These are phyloP conservation scores for Drosophila pachea DNA, from an alignment of 1,140 invertebrate species.

Conservation along the genomic window DNA sequence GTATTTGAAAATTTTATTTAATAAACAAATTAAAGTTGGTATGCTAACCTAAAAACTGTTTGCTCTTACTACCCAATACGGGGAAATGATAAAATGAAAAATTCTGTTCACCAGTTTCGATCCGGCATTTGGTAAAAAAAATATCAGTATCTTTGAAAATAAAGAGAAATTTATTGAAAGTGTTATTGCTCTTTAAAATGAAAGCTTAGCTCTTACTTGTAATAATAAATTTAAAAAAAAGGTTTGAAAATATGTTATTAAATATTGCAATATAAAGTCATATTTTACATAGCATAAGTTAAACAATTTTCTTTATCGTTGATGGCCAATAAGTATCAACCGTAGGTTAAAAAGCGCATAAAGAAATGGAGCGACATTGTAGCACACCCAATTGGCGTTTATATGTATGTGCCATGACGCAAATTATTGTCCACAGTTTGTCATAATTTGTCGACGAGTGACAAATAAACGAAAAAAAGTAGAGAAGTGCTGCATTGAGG, in stretches of 20 bases:
- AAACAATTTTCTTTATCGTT: slow-evolving; percentile 32
- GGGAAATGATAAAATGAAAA: too few relatives aligned
- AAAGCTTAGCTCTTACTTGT: too few relatives aligned
- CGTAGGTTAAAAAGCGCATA: slow-evolving; percentile 61
- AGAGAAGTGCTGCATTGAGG: slow-evolving; percentile 1
- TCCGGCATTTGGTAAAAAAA: too few relatives aligned
- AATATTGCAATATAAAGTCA: background rate
- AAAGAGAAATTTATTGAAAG: too few relatives aligned
- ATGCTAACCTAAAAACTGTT: too few relatives aligned
- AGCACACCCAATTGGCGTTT: slow-evolving; percentile 15
- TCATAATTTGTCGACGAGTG: slow-evolving; percentile 60
- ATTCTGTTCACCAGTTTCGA: too few relatives aligned
- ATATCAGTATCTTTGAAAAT: too few relatives aligned
- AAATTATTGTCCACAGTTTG: slow-evolving; percentile 53
- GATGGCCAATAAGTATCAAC: slow-evolving; percentile 41
- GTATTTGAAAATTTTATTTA: background rate
- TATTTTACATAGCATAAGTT: background rate
- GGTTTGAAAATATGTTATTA: too few relatives aligned
- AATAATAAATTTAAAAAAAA: too few relatives aligned
- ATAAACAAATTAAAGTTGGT: background rate
- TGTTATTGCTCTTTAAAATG: too few relatives aligned
- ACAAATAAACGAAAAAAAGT: background rate
- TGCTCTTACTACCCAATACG: too few relatives aligned
- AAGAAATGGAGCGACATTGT: slow-evolving; percentile 40
- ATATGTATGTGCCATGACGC: slow-evolving; percentile 2